These are phyloP conservation scores for Platysternon megacephalum DNA, from an alignment of 2,113 vertebrate genomes.

Conservation along the genomic window DNA sequence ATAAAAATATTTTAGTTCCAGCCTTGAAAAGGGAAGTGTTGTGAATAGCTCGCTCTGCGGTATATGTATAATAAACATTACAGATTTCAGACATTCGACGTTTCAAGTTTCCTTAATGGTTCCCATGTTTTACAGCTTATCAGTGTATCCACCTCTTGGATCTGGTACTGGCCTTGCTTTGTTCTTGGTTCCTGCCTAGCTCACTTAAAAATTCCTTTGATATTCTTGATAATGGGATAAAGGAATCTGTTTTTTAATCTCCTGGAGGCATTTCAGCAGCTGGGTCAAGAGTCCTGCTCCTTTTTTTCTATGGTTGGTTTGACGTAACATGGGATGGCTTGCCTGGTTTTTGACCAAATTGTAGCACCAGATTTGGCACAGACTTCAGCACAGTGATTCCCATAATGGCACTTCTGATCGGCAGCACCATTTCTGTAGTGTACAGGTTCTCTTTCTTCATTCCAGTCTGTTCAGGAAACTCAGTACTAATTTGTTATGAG, in stretches of 20 bases:
- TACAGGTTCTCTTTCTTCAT: not conserved
- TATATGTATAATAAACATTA: not conserved
- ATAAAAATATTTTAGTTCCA: not conserved
- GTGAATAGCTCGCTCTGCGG: not conserved
- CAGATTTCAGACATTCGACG: not conserved
- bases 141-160: not conserved
- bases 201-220: not conserved
- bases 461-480: not conserved
- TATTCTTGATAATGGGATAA: not conserved
- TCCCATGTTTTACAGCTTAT: not conserved
- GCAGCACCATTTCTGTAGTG: not conserved
- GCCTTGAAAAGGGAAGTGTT: not conserved
- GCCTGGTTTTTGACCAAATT: not conserved
- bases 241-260: not conserved
- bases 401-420: not conserved
- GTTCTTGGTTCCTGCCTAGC: not conserved
- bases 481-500: not conserved
- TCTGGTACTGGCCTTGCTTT: not conserved
- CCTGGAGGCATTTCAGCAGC: not conserved
- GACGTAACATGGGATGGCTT: not conserved
- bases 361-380: not conserved
- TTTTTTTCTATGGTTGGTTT: not conserved
- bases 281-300: not conserved
- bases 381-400: not conserved
- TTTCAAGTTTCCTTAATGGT: not conserved